These are phyloP conservation scores for Galleria mellonella DNA, from an alignment of 1,140 invertebrate genomes.

Conservation along the genomic window DNA sequence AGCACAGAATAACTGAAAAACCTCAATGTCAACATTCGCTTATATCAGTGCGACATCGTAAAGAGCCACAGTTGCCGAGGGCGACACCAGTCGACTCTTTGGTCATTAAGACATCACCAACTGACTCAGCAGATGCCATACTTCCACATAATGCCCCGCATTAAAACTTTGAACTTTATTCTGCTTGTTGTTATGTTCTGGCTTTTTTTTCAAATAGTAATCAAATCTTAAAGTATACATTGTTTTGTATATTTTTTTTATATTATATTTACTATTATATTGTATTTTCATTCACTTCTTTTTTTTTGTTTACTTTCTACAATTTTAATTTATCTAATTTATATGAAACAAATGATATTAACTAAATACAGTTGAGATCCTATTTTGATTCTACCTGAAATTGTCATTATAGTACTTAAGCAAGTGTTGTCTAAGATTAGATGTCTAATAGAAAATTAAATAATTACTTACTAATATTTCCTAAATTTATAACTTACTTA, in stretches of 20 bases:
- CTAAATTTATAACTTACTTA: too few species aligned
- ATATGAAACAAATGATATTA: too few species aligned
- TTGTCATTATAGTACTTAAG: too few species aligned
- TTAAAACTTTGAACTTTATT: too few species aligned
- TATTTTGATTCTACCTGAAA: too few species aligned
- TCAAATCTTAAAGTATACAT: background rate
- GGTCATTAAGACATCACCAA: conserved; percentile 28
- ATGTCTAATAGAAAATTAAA: too few species aligned
- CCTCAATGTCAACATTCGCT: conserved; percentile 23
- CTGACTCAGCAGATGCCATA: conserved; percentile 20
- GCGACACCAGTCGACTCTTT: conserved; percentile 26
- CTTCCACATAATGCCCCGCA: background rate
- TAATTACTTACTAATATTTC: too few species aligned
- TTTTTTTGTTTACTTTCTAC: too few species aligned
- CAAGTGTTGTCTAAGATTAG: too few species aligned
- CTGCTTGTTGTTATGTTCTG: background rate
- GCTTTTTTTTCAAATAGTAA: background rate
- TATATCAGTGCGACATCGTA: conserved; percentile 32
- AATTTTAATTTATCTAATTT: too few species aligned
- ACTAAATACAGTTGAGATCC: too few species aligned
- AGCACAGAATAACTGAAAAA: conserved; percentile 34
- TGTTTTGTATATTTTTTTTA: background rate
- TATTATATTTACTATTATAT: background rate
- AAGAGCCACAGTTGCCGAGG: conserved; percentile 38
- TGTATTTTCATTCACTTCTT: too few species aligned